phyloP scores from a whole-genome alignment of 2,888 invertebrate species.

The Tipula lateralis region DNA sequence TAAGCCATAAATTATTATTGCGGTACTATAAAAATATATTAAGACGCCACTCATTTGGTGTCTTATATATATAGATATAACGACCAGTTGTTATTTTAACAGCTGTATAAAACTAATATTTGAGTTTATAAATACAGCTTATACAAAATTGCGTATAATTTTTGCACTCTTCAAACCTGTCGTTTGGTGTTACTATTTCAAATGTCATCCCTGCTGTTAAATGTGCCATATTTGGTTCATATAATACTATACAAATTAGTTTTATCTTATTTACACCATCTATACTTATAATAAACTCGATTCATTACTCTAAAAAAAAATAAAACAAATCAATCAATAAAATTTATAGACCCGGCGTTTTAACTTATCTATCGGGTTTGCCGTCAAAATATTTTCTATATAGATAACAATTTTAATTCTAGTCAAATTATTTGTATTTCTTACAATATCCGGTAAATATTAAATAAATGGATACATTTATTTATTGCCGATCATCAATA shows the following conservation, averaged over 20 bases:
- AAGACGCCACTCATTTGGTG: too few relatives aligned
- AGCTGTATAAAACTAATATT: background rate
- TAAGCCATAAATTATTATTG: too few relatives aligned
- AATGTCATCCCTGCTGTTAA: background rate
- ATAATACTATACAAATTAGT: background rate
- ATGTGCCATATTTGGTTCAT: background rate
- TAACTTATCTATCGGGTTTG: background rate
- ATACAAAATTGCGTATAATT: background rate
- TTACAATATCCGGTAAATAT: background rate
- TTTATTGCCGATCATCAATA: background rate
- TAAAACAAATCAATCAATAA: constrained; percentile 4
- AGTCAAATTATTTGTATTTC: background rate
- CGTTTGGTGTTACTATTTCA: too few relatives aligned
- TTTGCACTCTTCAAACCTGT: background rate
- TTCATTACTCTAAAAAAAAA: background rate
- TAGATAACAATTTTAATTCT: background rate
- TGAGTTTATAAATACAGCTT: background rate
- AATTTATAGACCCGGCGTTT: background rate
- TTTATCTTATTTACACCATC: background rate
- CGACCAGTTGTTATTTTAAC: background rate
- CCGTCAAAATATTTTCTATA: background rate
- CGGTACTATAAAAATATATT: too few relatives aligned
- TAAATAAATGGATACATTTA: background rate
- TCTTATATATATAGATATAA: too few relatives aligned
- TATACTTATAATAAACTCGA: background rate